These are phyloP conservation scores for Onthophagus sagittarius DNA, from an alignment of 2,888 invertebrate species.

Conservation along the genomic window DNA sequence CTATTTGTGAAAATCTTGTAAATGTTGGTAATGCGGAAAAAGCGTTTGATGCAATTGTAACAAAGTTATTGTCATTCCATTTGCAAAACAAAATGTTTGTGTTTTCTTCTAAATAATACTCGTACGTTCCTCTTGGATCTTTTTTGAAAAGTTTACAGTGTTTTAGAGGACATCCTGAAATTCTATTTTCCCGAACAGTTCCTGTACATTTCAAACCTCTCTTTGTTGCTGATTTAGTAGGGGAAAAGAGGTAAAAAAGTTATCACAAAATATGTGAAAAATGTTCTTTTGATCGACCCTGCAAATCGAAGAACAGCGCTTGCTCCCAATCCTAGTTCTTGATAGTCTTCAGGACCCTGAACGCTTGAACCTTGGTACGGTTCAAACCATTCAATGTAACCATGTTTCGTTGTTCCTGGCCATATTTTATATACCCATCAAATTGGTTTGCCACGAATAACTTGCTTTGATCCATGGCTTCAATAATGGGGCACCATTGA, in stretches of 20 bases:
- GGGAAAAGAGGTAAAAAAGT: conserved; percentile 28
- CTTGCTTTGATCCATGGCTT: too few relatives aligned
- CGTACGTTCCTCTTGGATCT: too few relatives aligned
- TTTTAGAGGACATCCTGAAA: too few relatives aligned
- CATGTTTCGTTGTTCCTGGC: too few relatives aligned
- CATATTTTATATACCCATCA: too few relatives aligned
- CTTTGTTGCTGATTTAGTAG: conserved; percentile 20
- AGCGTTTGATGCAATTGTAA: conserved; percentile 16
- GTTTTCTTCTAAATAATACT: too few relatives aligned
- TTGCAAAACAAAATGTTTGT: conserved; percentile 16
- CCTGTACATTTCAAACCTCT: background rate
- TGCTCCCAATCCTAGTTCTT: too few relatives aligned
- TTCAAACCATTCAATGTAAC: conserved; percentile 29
- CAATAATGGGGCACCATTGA: too few relatives aligned
- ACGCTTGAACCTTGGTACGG: conserved; percentile 30
- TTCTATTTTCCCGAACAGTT: too few relatives aligned
- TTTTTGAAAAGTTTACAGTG: too few relatives aligned
- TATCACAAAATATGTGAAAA: conserved; percentile 29
- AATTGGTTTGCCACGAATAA: too few relatives aligned
- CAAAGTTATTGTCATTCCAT: conserved; percentile 22
- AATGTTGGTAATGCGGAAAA: conserved; percentile 15
- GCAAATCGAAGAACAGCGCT: conserved; percentile 22
- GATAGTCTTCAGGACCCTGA: conserved; percentile 14
- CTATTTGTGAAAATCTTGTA: conserved; percentile 18
- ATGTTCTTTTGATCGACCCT: too few relatives aligned